Evolutionary conservation across 2,113 vertebrate genomes (phyloP).

Genomic region (Cephalopterus ornatus): DNA sequence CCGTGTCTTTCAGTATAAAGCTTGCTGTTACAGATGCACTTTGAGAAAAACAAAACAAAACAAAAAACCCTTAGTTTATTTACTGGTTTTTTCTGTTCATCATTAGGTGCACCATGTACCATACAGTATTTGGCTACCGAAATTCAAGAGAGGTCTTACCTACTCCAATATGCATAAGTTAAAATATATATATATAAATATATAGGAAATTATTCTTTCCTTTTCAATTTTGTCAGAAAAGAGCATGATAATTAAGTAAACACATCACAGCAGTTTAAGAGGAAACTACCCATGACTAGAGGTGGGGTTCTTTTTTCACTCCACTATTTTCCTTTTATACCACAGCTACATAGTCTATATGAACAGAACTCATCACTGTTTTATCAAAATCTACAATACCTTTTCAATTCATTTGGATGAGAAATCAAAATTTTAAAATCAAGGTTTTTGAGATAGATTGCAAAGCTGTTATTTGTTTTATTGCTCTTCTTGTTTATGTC

Average conservation of each 20-base stretch:
- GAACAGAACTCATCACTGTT: not conserved
- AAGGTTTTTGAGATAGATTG: not conserved
- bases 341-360: not conserved
- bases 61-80: not conserved
- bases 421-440: not conserved
- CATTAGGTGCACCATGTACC: not conserved
- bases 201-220: not conserved
- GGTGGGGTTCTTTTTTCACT: not conserved
- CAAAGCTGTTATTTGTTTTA: not conserved
- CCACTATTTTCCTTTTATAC: not conserved
- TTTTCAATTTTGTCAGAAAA: not conserved
- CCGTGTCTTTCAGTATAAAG: not conserved
- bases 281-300: not conserved
- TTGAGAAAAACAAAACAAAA: not conserved
- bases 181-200: not conserved
- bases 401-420: not conserved
- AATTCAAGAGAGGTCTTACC: not conserved
- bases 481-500: not conserved
- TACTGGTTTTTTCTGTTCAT: not conserved
- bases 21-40: not conserved
- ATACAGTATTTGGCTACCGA: not conserved
- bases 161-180: accelerated
- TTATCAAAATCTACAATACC: not conserved
- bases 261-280: not conserved
- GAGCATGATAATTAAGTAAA: not conserved